Evolutionary conservation across 2,113 vertebrate species (phyloP), one percentile per base, ranked within the genome.

Genomic region (Euleptes europaea): DNA sequence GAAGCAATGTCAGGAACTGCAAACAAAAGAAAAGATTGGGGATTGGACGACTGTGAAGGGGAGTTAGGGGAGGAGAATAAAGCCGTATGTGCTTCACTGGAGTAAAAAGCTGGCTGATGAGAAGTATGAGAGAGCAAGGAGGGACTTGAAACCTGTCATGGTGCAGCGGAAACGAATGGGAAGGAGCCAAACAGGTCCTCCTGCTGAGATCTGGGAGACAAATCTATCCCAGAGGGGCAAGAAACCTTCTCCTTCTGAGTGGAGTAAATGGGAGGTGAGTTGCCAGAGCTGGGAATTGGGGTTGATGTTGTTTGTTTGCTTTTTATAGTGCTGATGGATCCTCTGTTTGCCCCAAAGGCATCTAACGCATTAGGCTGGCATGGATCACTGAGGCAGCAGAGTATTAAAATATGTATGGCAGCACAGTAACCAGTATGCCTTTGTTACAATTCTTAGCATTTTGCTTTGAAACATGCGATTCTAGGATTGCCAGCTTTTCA

Each of bases 251-350:
- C 0, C 2, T 11, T 8, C 31, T 5, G 3, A 15, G 0, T 87
- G 92, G 92, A 90, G 6, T 90, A 88, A 71, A 57, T 91, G 90
- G 91, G 94, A 95, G 93, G 94, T 94, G 73, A 94, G 89, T 0
- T 3, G 73, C 81, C 72, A 84, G 2, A 19, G 60, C n/a, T 69
- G 67, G 60, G 70, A 73, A 6, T 60, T 1, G 1, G 78, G 60
- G 19, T 10, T 31, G 80, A 9, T 31, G 38, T 85, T 77, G 77
- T 31, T 63, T 63, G 23, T 63, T 63, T 28, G 60, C 60, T 28
- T 63, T 63, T 28, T 63, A 28, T 28, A 2, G 26, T 63, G 26
- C 28, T 70, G n/a, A n/a, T 26, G 17, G 40, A 4, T 57, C 63
- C 17, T 38, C n/a, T 75, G 19, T 49, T 15, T 78, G 13, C 31